Evolutionary conservation across 2,113 vertebrate species (phyloP).

Genomic region (Illadopsis cleaveri): DNA sequence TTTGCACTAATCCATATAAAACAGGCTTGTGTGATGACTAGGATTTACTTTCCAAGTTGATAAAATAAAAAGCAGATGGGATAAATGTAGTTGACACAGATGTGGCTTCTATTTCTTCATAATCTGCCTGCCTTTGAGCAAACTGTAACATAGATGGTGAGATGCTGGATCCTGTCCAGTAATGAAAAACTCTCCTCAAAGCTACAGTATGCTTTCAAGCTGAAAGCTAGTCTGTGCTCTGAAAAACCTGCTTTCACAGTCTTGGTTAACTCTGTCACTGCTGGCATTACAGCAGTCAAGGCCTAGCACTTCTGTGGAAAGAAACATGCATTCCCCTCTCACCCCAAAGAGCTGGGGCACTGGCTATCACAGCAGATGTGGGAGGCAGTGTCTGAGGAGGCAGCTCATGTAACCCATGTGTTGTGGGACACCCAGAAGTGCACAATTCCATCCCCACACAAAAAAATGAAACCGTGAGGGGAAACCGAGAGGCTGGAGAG

Average conservation of each 20-base stretch:
- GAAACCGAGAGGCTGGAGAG: not conserved
- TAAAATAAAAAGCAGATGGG: conserved; percentile 65
- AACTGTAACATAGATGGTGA: conserved; percentile 46
- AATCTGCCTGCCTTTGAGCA: conserved; percentile 32
- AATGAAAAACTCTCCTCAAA: conserved; percentile 9
- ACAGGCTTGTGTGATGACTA: not conserved
- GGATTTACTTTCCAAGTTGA: conserved; percentile 46
- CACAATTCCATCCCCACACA: not conserved
- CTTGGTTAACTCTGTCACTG: not conserved
- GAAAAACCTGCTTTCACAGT: not conserved
- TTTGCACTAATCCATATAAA: conserved; percentile 20
- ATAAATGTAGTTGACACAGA: conserved; percentile 39
- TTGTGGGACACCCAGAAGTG: not conserved
- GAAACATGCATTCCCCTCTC: not conserved
- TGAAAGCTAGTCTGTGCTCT: not conserved
- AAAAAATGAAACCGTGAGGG: not conserved
- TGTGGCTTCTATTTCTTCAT: conserved; percentile 38
- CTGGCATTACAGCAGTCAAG: not conserved
- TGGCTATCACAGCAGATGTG: rapidly evolving
- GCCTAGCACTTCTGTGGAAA: not conserved
- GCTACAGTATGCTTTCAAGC: conserved; percentile 20
- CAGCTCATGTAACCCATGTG: not conserved
- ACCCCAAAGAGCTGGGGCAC: rapidly evolving
- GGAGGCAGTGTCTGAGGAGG: not conserved
- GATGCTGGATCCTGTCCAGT: conserved; percentile 26